Percentiles rank a stretch among this genome's conserved stretches.
Evolutionary conservation across 2,888 invertebrate genomes (phyloP).

Genomic region (Pandemis corylana): DNA sequence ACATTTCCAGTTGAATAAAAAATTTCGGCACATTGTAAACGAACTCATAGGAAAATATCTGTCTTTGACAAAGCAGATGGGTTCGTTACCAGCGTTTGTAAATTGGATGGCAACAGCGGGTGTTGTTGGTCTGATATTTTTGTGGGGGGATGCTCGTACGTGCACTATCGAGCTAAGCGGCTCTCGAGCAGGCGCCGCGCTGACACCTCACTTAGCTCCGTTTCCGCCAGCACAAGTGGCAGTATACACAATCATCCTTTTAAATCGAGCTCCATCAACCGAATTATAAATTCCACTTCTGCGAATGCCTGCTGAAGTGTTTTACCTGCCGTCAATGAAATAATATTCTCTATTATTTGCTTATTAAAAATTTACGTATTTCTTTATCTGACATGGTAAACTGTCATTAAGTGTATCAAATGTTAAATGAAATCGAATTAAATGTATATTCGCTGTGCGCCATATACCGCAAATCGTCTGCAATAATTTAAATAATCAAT

Average conservation of each 20-base stretch:
- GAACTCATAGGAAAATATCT: slow-evolving; percentile 9
- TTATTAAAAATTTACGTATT: too few species aligned
- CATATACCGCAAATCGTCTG: slow-evolving; percentile 7
- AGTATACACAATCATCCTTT: slow-evolving; percentile 26
- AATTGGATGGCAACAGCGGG: slow-evolving; percentile 4
- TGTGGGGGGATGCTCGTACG: slow-evolving; percentile 47
- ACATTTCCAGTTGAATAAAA: slow-evolving; percentile 3
- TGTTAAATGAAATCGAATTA: slow-evolving; percentile 10
- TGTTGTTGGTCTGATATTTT: slow-evolving; percentile 17
- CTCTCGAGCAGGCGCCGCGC: slow-evolving; percentile 52
- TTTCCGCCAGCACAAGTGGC: slow-evolving; percentile 61
- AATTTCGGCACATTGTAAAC: slow-evolving; percentile 10
- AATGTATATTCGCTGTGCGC: background rate
- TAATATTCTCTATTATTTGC: background rate
- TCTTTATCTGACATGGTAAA: too few species aligned
- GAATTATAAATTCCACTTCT: background rate
- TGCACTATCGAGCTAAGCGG: slow-evolving; percentile 62
- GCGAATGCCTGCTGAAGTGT: background rate
- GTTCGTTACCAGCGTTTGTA: slow-evolving; percentile 2
- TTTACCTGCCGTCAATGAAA: background rate
- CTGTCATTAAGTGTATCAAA: too few species aligned
- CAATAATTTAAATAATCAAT: slow-evolving; percentile 35
- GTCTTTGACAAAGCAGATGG: slow-evolving; percentile 5
- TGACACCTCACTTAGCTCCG: slow-evolving; percentile 68
- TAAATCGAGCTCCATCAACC: slow-evolving; percentile 7